These are phyloP conservation scores for Hemaris fuciformis DNA, from an alignment of 2,888 invertebrate species.

Conservation along the genomic window DNA sequence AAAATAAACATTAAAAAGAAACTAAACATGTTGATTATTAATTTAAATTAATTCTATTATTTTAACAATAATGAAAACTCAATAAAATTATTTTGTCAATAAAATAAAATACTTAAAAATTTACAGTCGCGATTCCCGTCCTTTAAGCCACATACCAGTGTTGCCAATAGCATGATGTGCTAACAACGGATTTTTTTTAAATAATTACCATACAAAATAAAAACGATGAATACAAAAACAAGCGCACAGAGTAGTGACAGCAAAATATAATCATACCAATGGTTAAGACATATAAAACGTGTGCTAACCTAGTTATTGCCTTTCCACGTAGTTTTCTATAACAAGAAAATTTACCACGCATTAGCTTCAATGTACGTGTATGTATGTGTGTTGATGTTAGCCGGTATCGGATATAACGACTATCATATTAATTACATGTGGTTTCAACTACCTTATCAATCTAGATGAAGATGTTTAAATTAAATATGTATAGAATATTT, in stretches of 20 bases:
- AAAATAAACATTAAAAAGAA: neutral
- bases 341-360: constrained; percentile 52
- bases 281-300: constrained; percentile 33
- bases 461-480: no score
- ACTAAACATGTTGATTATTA: neutral
- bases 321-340: constrained; percentile 91
- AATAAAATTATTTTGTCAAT: neutral
- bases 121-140: neutral
- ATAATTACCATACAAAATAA: constrained; percentile 16
- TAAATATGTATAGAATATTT: no score
- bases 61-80: no score
- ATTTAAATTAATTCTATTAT: no score
- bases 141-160: neutral
- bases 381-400: neutral
- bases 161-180: constrained; percentile 8
- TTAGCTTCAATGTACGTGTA: constrained; percentile 11
- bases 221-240: constrained; percentile 11
- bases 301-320: constrained; percentile 89
- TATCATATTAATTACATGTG: neutral
- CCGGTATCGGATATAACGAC: neutral
- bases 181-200: neutral
- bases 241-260: constrained; percentile 28
- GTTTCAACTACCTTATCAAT: no score
- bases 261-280: constrained; percentile 29
- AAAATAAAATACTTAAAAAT: neutral